Evolutionary conservation across 1,140 invertebrate species (phyloP).

Genomic region (Anastrepha ludens): DNA sequence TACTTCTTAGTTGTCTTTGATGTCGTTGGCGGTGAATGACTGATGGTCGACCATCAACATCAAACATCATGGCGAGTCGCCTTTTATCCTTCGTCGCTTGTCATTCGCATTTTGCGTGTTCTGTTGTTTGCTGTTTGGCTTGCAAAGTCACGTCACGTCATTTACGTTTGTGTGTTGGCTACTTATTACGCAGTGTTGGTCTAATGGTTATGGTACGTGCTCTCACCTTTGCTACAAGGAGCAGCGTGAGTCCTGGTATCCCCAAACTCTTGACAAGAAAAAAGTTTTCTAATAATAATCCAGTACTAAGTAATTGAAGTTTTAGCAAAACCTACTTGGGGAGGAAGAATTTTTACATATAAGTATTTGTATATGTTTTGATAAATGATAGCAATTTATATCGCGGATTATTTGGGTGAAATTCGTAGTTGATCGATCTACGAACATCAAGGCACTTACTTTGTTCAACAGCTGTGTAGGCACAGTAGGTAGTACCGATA

Average conservation of each 20-base stretch:
- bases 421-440: too few relatives aligned
- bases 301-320: neutral
- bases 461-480: too few relatives aligned
- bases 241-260: neutral
- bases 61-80: neutral
- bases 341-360: neutral
- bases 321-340: neutral
- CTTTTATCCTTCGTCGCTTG: neutral
- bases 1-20: neutral
- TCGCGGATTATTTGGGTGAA: too few relatives aligned
- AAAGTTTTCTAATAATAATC: neutral
- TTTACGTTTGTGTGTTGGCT: neutral
- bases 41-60: slow-evolving; percentile 12
- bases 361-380: too few relatives aligned
- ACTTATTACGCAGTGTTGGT: neutral
- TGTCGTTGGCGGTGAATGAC: neutral
- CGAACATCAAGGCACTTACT: too few relatives aligned
- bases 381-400: too few relatives aligned
- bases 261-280: neutral
- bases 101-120: slow-evolving; percentile 17
- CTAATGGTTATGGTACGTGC: slow-evolving; percentile 19
- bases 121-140: neutral
- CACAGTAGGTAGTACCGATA: too few relatives aligned
- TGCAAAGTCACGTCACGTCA: slow-evolving; percentile 51
- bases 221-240: neutral